Evolutionary conservation across 2,113 vertebrate species (phyloP).

Genomic region (Nycticryphes semicollaris): DNA sequence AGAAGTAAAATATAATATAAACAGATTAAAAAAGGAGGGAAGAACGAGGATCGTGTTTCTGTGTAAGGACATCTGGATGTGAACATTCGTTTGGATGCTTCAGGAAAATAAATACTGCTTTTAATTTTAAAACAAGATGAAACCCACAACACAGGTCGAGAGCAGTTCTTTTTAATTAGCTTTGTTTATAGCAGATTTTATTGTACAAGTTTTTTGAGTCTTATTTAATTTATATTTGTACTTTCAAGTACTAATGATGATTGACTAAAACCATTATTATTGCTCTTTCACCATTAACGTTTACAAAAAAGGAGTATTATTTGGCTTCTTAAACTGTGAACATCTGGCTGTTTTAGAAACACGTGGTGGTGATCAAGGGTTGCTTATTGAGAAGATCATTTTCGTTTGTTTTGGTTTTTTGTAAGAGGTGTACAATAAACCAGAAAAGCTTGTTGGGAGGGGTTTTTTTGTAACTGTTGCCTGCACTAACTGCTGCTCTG

Average conservation of each 20-base stretch:
- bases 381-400: conserved; percentile 59
- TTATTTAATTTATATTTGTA: conserved; percentile 79
- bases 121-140: conserved; percentile 61
- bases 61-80: conserved; percentile 59
- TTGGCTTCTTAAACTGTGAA: conserved; percentile 64
- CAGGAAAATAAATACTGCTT: conserved; percentile 67
- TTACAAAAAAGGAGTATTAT: conserved; percentile 67
- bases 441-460: conserved; percentile 35
- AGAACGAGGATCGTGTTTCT: conserved; percentile 54
- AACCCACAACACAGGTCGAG: conserved; percentile 64
- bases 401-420: conserved; percentile 66
- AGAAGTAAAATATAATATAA: conserved; percentile 64
- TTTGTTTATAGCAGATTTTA: conserved; percentile 74
- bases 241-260: conserved; percentile 70
- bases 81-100: conserved; percentile 52
- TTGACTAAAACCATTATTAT: conserved; percentile 68
- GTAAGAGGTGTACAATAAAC: conserved; percentile 58
- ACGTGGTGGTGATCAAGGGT: conserved; percentile 58
- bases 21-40: conserved; percentile 48
- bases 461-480: neutral
- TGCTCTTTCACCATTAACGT: conserved; percentile 64
- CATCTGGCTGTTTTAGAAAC: conserved; percentile 46
- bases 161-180: conserved; percentile 69
- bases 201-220: conserved; percentile 70
- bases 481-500: neutral